Conservation (phyloP, 2,888 invertebrate genomes). For the Torymus tubicola region DNA sequence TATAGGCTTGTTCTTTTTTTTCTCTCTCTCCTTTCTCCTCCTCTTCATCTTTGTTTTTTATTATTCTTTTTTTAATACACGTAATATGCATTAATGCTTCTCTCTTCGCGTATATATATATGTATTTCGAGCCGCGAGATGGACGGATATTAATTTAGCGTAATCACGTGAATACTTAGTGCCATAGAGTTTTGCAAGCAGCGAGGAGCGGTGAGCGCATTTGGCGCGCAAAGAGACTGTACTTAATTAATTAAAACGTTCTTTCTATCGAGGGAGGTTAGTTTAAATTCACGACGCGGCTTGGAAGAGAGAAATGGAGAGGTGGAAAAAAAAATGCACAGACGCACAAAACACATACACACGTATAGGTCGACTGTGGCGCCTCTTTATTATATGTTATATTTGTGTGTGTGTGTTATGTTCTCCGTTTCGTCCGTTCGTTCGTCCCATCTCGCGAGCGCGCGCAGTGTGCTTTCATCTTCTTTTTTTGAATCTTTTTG, state of each 20-base stretch:
- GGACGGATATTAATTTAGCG: conserved; percentile 54
- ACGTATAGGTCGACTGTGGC: conserved; percentile 32
- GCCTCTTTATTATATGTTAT: conserved; percentile 40
- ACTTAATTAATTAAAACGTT: conserved; percentile 71
- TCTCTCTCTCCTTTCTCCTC: conserved; percentile 53
- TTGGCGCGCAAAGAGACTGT: conserved; percentile 72
- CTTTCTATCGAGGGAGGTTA: conserved; percentile 15
- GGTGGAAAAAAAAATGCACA: no score
- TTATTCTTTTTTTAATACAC: conserved; percentile 26
- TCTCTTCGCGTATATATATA: conserved; percentile 2
- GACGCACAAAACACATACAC: background rate
- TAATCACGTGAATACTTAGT: conserved; percentile 75
- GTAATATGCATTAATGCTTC: conserved; percentile 31
- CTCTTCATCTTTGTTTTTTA: no score
- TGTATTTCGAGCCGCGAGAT: conserved; percentile 50
- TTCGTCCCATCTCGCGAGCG: conserved; percentile 57
- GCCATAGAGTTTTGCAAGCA: conserved; percentile 72
- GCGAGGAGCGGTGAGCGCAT: conserved; percentile 61
- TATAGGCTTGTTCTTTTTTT: conserved; percentile 54
- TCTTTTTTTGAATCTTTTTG: conserved; percentile 35
- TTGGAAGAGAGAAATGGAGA: background rate
- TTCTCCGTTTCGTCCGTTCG: conserved; percentile 43
- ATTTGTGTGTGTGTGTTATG: conserved; percentile 17
- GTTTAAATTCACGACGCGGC: conserved; percentile 45
- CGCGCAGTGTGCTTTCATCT: conserved; percentile 9